Evolutionary conservation across 2,113 vertebrate genomes (phyloP), one percentile per base, ranked within the genome.

Genomic region (Sebastes fasciatus): DNA sequence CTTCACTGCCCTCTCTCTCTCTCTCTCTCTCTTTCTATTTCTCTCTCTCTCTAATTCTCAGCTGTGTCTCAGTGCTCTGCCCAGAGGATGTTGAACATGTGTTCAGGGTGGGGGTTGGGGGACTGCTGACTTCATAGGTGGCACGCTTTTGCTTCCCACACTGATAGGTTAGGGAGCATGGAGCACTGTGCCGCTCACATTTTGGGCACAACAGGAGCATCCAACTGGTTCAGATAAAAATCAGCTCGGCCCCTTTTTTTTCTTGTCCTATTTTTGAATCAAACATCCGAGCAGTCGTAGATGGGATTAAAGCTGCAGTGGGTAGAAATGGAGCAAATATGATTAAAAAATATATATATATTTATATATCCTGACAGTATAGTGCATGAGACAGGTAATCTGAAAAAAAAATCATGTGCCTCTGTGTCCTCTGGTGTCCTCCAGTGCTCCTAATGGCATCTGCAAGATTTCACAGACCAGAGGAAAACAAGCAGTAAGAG

Each of bases 31-130:
- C 88, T 75, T 80, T 63, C 83, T n/a, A n/a, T n/a, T n/a, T 57
- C 83, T 77, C 79, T 77, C 89, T 63, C 82, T 57, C 71, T 10
- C 71, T 84, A 13, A 73, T 81, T 89, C 89, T 93, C 90, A 87
- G 86, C 92, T 86, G 86, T 80, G 79, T 87, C 90, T 92, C 90
- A 43, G 88, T 48, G 74, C 80, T 81, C 14, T 8, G 72, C 91
- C 93, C 89, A 89, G 88, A 91, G 94, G 91, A 94, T 89, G 93
- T 77, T 86, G 77, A 93, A 89, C 94, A 94, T 94, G 93, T 94
- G 94, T 90, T 87, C 16, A 79, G 86, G 91, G 84, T 88, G 93
- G 93, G 93, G 93, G 92, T 86, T 89, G 90, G 90, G 26, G 87
- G 80, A 80, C 78, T 71, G 89, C 89, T 91, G 92, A 88, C 88